Evolutionary conservation across 2,113 vertebrate species (phyloP), one percentile per base, ranked within the genome.

Genomic region (Nymphicus hollandicus): DNA sequence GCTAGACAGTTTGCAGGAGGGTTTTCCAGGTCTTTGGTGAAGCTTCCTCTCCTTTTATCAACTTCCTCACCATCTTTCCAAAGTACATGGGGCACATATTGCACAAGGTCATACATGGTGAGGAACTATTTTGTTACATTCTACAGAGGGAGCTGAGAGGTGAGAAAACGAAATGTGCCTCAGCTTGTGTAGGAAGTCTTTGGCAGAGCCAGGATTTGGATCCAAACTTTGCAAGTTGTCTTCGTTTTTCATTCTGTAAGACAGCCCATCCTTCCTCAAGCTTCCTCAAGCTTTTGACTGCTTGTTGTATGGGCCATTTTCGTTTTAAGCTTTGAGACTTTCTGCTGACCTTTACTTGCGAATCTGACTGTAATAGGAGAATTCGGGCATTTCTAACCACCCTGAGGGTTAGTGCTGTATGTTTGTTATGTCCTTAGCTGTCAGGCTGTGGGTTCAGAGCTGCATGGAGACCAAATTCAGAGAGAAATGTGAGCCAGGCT

Each of bases 361-460:
- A 81, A 80, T 91, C 63, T 93, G 89, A 69, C 68, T 83, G 61
- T 44, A 27, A 70, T 8, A 69, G 77, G 80, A 96, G 88, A 82
- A 69, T 43, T 76, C 83, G 66, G 80, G 70, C 81, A 73, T 94
- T 88, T 81, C 47, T 33, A 52, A 80, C 46, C 61, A 87, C 70
- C 82, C 56, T 0, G 1, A 95, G 85, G 91, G 80, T 39, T 88
- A 69, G 37, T 78, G 88, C 81, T 94, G 78, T 5, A 0, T 76
- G 9, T 65, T 74, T 93, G 41, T 60, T 77, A 5, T 7, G 95
- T 92, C 92, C 93, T 93, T 80, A 80, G 65, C 93, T 95, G 96
- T 94, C 95, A 96, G 76, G 56, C 56, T 90, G 35, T 25, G 70
- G 17, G 43, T 79, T 91, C 76, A 66, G 81, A 93, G 76, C 72